These are phyloP conservation scores for Eira barbara DNA, from an alignment of 2,113 vertebrate genomes.

Conservation along the genomic window DNA sequence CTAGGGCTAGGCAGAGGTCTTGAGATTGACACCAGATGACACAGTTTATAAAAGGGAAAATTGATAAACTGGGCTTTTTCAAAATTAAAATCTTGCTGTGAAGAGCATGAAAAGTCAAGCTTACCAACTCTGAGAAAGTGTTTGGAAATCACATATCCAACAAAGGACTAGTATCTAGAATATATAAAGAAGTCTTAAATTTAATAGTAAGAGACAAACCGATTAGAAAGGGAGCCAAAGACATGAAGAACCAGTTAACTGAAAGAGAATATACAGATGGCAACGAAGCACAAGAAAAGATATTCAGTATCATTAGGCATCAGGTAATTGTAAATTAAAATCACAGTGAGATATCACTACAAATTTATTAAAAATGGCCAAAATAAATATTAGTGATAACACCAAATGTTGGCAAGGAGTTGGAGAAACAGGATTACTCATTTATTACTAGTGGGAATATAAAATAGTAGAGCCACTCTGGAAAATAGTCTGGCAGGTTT, in stretches of 20 bases:
- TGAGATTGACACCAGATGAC: not conserved
- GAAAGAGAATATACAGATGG: not conserved
- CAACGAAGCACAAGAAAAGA: not conserved
- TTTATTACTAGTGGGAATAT: not conserved
- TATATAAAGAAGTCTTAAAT: not conserved
- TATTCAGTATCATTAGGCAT: not conserved
- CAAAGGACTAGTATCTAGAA: not conserved
- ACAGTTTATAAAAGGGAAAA: not conserved
- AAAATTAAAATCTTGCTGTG: not conserved
- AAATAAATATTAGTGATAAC: not conserved
- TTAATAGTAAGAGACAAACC: not conserved
- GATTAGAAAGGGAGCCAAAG: not conserved
- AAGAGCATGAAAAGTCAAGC: not conserved
- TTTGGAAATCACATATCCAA: not conserved
- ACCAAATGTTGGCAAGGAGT: not conserved
- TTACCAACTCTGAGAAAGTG: not conserved
- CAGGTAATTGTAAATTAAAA: not conserved
- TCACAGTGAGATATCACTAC: not conserved
- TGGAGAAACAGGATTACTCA: not conserved
- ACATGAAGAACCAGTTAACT: not conserved
- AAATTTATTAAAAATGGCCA: not conserved
- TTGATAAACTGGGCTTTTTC: not conserved
- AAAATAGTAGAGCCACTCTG: not conserved
- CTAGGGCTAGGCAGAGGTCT: not conserved
- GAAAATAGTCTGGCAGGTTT: not conserved